Evolutionary conservation across 2,113 vertebrate species (phyloP).

Genomic region (Noctilio leporinus): DNA sequence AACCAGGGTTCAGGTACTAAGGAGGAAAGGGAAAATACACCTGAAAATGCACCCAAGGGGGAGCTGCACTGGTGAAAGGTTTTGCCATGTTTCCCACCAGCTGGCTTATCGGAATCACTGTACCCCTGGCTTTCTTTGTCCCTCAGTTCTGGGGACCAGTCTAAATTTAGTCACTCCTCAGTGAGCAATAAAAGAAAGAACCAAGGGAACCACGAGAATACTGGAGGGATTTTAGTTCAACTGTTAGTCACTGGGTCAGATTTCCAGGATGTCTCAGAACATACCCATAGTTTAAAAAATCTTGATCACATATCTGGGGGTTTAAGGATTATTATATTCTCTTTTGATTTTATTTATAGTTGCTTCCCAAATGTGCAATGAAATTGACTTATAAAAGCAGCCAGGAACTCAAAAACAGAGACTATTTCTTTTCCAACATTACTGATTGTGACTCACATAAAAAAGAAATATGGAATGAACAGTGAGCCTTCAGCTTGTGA

Average conservation of each 20-base stretch:
- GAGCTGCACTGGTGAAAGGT: not conserved
- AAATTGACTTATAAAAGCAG: not conserved
- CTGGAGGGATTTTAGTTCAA: not conserved
- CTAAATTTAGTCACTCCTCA: not conserved
- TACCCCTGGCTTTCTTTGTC: not conserved
- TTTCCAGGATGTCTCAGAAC: not conserved
- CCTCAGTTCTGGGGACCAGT: not conserved
- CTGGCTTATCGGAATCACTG: not conserved
- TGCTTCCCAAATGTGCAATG: not conserved
- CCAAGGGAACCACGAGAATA: not conserved
- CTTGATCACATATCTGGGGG: not conserved
- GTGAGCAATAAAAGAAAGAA: not conserved
- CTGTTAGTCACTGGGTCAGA: not conserved
- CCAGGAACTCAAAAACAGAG: not conserved
- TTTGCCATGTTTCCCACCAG: not conserved
- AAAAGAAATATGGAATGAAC: conserved; percentile 39
- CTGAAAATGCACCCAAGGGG: not conserved
- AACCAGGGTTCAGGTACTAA: not conserved
- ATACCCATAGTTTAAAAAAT: not conserved
- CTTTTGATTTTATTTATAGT: not conserved
- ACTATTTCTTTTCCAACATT: not conserved
- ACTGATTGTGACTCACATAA: conserved; percentile 27
- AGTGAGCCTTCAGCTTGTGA: not conserved
- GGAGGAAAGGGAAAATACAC: not conserved
- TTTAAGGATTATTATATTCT: conserved; percentile 11